Conservation (phyloP, 2,113 vertebrate genomes). For the Protobothrops flavoviridis region DNA sequence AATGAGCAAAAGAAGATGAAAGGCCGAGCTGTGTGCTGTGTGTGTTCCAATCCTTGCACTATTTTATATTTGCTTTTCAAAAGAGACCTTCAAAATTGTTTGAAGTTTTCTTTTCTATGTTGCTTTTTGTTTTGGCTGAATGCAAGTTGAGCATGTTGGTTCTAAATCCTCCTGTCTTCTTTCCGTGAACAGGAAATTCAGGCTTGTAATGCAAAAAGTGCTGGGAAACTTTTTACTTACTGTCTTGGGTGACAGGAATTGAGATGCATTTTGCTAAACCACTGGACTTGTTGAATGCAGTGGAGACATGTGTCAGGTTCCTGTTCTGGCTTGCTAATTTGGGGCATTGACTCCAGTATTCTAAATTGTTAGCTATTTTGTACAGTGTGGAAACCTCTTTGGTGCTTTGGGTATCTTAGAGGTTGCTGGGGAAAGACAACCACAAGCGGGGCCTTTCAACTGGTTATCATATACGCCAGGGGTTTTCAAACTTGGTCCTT, state of each 20-base stretch:
- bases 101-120: background rate
- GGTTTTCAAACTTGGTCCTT: no score
- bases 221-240: background rate
- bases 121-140: background rate
- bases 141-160: background rate
- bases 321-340: background rate
- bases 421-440: background rate
- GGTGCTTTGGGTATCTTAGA: background rate
- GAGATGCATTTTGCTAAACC: background rate
- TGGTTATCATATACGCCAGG: background rate
- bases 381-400: background rate
- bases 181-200: constrained; percentile 9
- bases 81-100: background rate
- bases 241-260: background rate
- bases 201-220: background rate
- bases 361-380: background rate
- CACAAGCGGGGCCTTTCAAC: background rate
- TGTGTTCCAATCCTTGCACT: fast-evolving
- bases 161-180: constrained; percentile 1
- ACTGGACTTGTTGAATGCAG: background rate
- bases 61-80: background rate
- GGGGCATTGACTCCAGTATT: background rate
- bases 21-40: background rate
- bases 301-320: background rate
- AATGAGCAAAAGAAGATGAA: background rate